Conservation (phyloP, 2,888 invertebrate species). For the Pyrrhosoma nymphula region DNA sequence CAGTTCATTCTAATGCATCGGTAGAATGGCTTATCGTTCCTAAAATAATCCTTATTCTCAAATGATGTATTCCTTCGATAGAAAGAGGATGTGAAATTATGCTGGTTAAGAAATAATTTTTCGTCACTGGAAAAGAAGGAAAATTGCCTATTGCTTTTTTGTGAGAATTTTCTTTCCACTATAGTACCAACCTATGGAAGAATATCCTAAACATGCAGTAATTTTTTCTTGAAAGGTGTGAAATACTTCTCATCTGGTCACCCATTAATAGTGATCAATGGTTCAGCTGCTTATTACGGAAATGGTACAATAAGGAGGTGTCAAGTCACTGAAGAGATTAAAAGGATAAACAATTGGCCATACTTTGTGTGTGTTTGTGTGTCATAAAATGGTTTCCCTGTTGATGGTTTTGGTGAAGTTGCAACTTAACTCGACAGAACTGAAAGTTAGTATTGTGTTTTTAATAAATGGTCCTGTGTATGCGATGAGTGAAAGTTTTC, state of each 20-base stretch:
- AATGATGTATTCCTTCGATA: not conserved
- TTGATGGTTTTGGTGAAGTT: slow-evolving; percentile 49
- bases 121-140: not conserved
- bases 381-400: slow-evolving; percentile 44
- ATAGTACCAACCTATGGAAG: not conserved
- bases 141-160: not conserved
- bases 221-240: not conserved
- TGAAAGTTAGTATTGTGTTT: slow-evolving; percentile 31
- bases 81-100: not conserved
- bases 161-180: not conserved
- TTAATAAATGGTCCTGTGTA: slow-evolving; percentile 17
- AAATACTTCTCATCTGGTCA: not conserved
- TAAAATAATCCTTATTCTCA: not conserved
- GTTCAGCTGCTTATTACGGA: not conserved
- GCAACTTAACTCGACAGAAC: slow-evolving; percentile 62
- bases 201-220: not conserved
- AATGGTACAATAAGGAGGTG: not conserved
- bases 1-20: not conserved
- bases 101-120: not conserved
- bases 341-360: not conserved
- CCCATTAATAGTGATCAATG: not conserved
- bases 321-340: not conserved
- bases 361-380: slow-evolving; percentile 49
- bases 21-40: not conserved
- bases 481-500: slow-evolving; percentile 54